Conservation (phyloP, 2,888 invertebrate genomes). For the Copidosoma aretas region DNA sequence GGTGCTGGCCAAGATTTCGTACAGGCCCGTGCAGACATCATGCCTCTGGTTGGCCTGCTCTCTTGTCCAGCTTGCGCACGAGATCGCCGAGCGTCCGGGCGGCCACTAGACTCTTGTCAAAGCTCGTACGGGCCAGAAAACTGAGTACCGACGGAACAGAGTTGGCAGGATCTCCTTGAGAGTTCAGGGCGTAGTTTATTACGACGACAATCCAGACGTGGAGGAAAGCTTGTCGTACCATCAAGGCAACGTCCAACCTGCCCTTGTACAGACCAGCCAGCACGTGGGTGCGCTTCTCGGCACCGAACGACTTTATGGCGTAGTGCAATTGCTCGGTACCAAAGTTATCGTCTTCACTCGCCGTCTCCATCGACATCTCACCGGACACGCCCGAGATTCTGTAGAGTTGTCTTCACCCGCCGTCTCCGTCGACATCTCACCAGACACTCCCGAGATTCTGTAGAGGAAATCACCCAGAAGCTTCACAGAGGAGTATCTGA, state of each 20-base stretch:
- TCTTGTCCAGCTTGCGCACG: constrained; percentile 95
- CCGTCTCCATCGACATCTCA: no score
- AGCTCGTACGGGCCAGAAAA: constrained; percentile 94
- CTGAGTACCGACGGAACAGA: constrained; percentile 89
- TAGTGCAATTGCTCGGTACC: constrained; percentile 95
- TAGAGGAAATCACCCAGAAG: constrained; percentile 94
- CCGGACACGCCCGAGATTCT: no score
- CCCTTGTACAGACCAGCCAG: constrained; percentile 97
- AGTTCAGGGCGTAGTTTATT: constrained; percentile 95
- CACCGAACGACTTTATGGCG: constrained; percentile 87
- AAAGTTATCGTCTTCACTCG: constrained; percentile 99
- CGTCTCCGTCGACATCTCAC: constrained; percentile 99
- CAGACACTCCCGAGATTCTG: constrained; percentile 95
- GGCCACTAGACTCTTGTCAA: constrained; percentile 95
- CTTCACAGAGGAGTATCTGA: constrained; percentile 86
- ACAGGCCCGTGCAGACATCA: constrained; percentile 97
- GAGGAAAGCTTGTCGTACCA: constrained; percentile 96
- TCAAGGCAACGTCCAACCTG: constrained; percentile 92
- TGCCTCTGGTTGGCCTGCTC: constrained; percentile 96
- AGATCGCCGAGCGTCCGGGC: constrained; percentile 96
- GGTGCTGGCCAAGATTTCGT: constrained; percentile 97
- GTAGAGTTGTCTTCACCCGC: no score
- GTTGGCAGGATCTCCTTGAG: constrained; percentile 95
- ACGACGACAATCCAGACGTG: constrained; percentile 99
- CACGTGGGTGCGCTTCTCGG: constrained; percentile 89